Evolutionary conservation across 2,113 vertebrate species (phyloP).

Genomic region (Anarrhichthys ocellatus): DNA sequence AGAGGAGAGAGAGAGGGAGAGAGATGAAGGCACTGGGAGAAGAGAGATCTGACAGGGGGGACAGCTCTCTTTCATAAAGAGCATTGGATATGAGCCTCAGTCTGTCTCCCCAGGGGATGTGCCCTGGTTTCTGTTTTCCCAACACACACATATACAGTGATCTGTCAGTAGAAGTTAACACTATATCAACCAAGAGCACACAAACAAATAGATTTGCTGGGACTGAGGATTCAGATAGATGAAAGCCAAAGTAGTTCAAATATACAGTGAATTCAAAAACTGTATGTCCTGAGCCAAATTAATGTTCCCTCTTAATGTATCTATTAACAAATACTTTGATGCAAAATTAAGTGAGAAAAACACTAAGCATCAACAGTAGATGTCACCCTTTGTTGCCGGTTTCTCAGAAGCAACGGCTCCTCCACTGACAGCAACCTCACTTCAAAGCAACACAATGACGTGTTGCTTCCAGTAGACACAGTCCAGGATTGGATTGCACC

Average conservation of each 20-base stretch:
- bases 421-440: background rate
- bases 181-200: constrained; percentile 33
- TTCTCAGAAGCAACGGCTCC: background rate
- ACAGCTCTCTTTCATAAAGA: constrained; percentile 76
- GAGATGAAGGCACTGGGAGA: constrained; percentile 58
- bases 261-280: constrained; percentile 4
- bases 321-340: constrained; percentile 15
- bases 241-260: background rate
- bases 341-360: constrained; percentile 6
- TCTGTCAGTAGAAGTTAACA: constrained; percentile 24
- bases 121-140: constrained; percentile 70
- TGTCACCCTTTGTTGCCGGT: constrained; percentile 12
- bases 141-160: constrained; percentile 25
- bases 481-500: background rate
- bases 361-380: background rate
- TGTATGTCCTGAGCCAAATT: background rate
- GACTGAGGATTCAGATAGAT: background rate
- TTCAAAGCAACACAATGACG: constrained; percentile 22
- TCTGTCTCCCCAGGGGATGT: constrained; percentile 68
- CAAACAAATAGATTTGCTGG: constrained; percentile 14
- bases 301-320: background rate
- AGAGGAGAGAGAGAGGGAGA: constrained; percentile 36
- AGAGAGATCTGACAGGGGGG: constrained; percentile 66
- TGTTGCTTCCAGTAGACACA: constrained; percentile 10
- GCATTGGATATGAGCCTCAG: constrained; percentile 78